Evolutionary conservation across 2,113 vertebrate genomes (phyloP), one percentile per base, ranked within the genome.

Genomic region (Rhinopithecus roxellana): DNA sequence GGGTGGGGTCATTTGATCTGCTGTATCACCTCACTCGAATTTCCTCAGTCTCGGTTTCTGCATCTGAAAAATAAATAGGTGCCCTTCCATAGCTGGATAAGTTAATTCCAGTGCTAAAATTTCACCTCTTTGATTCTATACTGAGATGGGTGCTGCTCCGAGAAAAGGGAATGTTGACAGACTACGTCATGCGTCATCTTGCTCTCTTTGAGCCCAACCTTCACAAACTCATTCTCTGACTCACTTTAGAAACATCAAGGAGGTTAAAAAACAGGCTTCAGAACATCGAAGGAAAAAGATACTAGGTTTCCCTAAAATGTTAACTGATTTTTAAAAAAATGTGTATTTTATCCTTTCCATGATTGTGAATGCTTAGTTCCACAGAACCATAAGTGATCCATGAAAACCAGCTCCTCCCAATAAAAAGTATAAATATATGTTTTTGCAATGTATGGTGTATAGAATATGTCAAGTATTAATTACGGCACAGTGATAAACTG

Each of bases 151-250:
- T 55, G 52, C 52, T 55, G 52, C 52, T 55, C 6, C 52, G 7
- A 55, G 52, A 55, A 20, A 55, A 55, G 18, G 25, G 59, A 25
- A 11, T 5, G 70, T 12, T 43, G 23, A 27, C 22, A 75, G 69
- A 12, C 25, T 13, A 35, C 1, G 10, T 55, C 52, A 22, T 2
- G 1, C 2, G n/a, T 52, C 6, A 10, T 2, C 5, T 32, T 82
- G 38, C 11, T 45, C 32, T 32, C 17, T 40, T 79, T 32, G 6
- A 78, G 20, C 40, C 1, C 70, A 88, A 25, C 14, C 50, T 45
- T 75, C 3, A 9, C 18, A 57, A 35, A 8, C 38, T 9, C 38
- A 43, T 23, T 59, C 52, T 57, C 30, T 25, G 48, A 7, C 32
- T 52, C 32, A 12, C 17, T 80, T 79, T 55, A 32, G 61, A 67